These are phyloP conservation scores for Portevinia maculata DNA, from an alignment of 2,888 invertebrate genomes.

Conservation along the genomic window DNA sequence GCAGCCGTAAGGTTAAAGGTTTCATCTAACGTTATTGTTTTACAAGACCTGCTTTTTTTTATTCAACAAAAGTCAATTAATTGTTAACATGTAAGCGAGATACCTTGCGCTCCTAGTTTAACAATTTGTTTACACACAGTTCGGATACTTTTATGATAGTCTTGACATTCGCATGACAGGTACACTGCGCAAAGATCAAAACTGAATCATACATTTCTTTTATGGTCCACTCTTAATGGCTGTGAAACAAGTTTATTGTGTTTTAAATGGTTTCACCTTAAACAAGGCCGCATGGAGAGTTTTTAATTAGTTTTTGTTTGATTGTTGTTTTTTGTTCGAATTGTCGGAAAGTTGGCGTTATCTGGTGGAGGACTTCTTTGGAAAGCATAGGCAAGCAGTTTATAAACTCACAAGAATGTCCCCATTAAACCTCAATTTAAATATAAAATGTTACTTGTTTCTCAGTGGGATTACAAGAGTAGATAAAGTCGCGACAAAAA, in stretches of 20 bases:
- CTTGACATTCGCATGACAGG: conserved; percentile 49
- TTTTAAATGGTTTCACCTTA: conserved; percentile 12
- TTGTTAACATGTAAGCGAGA: conserved; percentile 32
- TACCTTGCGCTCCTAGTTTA: conserved; percentile 11
- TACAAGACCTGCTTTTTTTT: conserved; percentile 20
- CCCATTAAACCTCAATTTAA: background rate
- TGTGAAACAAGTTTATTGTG: conserved; percentile 25
- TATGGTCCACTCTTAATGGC: conserved; percentile 20
- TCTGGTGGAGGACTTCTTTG: background rate
- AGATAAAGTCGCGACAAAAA: background rate
- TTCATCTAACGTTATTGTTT: conserved; percentile 36
- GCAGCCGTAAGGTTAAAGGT: conserved; percentile 18
- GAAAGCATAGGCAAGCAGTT: background rate
- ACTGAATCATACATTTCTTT: background rate
- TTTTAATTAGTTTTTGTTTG: conserved; percentile 36
- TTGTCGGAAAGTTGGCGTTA: background rate
- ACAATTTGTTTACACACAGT: conserved; percentile 37
- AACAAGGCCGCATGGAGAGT: background rate
- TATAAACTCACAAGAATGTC: background rate
- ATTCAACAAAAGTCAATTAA: conserved; percentile 35
- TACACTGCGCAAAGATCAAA: conserved; percentile 38
- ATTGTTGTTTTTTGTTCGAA: background rate
- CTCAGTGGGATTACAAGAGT: conserved; percentile 22
- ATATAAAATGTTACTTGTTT: conserved; percentile 36
- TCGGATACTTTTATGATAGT: conserved; percentile 26